Evolutionary conservation across 1,140 invertebrate genomes (phyloP).

Genomic region (Manduca sexta): DNA sequence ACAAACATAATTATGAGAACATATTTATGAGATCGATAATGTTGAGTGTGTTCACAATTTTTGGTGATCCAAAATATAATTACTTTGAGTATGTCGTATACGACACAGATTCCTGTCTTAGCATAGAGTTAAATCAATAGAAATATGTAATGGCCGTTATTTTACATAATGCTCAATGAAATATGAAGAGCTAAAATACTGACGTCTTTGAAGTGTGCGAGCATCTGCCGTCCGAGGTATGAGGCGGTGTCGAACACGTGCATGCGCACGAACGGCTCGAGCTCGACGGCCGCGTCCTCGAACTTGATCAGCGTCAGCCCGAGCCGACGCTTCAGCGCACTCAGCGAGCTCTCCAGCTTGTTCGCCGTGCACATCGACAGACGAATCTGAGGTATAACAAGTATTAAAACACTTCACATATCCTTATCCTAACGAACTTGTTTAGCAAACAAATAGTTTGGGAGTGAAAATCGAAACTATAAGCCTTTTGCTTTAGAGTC

Average conservation of each 20-base stretch:
- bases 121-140: no score
- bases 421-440: no score
- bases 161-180: neutral
- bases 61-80: no score
- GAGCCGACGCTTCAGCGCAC: constrained; percentile 87
- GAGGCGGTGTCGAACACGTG: constrained; percentile 93
- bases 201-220: constrained; percentile 88
- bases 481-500: no score
- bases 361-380: constrained; percentile 90
- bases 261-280: constrained; percentile 88
- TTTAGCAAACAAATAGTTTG: no score
- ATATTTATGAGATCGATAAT: no score
- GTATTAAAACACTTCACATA: neutral
- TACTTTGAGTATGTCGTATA: no score
- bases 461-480: no score
- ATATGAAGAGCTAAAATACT: constrained; percentile 22
- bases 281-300: constrained; percentile 95
- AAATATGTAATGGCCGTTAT: no score
- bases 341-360: constrained; percentile 81
- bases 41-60: no score
- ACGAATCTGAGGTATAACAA: constrained; percentile 73
- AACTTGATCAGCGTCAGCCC: constrained; percentile 94
- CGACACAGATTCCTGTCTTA: no score
- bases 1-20: no score
- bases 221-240: constrained; percentile 83